These are phyloP conservation scores for Ivindomyrus marchei DNA, from an alignment of 2,113 vertebrate genomes.

Conservation along the genomic window DNA sequence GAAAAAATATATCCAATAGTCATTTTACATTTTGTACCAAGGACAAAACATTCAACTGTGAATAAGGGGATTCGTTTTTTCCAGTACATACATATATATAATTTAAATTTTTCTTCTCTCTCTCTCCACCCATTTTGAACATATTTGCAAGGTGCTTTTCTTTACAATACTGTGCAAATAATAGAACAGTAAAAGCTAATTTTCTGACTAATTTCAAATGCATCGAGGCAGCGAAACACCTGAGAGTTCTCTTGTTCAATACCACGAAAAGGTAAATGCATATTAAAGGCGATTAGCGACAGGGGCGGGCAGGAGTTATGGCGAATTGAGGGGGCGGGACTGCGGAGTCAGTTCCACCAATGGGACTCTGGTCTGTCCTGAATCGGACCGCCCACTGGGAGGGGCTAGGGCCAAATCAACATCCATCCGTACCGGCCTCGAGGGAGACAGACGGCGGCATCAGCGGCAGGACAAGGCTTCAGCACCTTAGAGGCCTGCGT, in stretches of 20 bases:
- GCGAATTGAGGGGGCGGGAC: neutral
- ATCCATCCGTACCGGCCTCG: neutral
- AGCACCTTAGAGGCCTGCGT: neutral
- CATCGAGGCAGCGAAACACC: neutral
- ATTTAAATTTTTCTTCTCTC: slow-evolving; percentile 23
- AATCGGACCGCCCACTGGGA: neutral
- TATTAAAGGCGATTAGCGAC: neutral
- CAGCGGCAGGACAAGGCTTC: neutral
- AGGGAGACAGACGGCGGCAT: neutral
- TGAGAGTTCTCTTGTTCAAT: neutral
- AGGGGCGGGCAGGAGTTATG: neutral
- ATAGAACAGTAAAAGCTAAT: slow-evolving; percentile 30
- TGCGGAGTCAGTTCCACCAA: neutral
- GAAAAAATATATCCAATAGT: slow-evolving; percentile 45
- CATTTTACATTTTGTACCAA: slow-evolving; percentile 44
- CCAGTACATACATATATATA: slow-evolving; percentile 30
- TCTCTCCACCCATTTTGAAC: slow-evolving; percentile 12
- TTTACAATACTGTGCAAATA: slow-evolving; percentile 44
- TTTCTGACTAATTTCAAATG: neutral
- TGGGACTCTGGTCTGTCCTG: neutral
- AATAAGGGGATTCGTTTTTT: slow-evolving; percentile 29
- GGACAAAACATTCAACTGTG: slow-evolving; percentile 50
- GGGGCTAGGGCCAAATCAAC: neutral
- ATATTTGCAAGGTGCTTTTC: slow-evolving; percentile 30
- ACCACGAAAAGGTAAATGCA: neutral